These are phyloP conservation scores for Onychomys arenicola DNA, from an alignment of 2,797 vertebrate species.

Conservation along the genomic window DNA sequence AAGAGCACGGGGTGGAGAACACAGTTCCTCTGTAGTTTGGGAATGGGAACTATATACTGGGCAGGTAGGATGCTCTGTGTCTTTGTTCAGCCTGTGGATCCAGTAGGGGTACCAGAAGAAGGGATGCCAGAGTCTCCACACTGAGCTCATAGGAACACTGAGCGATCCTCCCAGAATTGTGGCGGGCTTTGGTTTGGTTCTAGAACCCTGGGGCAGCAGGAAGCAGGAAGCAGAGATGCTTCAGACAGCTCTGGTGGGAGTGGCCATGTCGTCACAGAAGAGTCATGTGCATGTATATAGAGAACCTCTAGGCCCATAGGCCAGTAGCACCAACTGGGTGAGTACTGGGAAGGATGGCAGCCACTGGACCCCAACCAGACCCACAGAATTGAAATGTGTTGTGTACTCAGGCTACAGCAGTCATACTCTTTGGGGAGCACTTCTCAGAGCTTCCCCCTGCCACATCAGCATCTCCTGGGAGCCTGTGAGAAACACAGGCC, in stretches of 20 bases:
- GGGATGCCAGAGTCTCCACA: accelerated
- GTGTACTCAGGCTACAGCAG: accelerated
- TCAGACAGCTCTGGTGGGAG: not conserved
- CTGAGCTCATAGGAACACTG: not conserved
- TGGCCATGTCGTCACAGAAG: accelerated
- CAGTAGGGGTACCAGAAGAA: not conserved
- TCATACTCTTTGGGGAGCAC: not conserved
- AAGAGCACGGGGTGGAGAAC: not conserved
- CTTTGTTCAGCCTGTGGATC: accelerated
- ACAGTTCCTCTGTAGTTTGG: not conserved
- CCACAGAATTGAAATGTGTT: accelerated
- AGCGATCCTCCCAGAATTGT: not conserved
- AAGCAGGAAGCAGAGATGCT: not conserved
- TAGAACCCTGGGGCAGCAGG: not conserved
- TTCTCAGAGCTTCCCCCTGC: not conserved
- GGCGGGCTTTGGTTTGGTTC: not conserved
- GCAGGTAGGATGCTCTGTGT: accelerated
- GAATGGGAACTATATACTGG: not conserved
- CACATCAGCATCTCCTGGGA: not conserved
- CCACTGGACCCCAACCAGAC: not conserved
- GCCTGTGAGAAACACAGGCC: not conserved
- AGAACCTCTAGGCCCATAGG: not conserved
- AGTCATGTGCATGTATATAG: not conserved
- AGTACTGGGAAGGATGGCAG: not conserved
- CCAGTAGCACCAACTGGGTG: not conserved